Conservation (phyloP, 2,888 invertebrate genomes). For the Xanthorhoe spadicearia region DNA sequence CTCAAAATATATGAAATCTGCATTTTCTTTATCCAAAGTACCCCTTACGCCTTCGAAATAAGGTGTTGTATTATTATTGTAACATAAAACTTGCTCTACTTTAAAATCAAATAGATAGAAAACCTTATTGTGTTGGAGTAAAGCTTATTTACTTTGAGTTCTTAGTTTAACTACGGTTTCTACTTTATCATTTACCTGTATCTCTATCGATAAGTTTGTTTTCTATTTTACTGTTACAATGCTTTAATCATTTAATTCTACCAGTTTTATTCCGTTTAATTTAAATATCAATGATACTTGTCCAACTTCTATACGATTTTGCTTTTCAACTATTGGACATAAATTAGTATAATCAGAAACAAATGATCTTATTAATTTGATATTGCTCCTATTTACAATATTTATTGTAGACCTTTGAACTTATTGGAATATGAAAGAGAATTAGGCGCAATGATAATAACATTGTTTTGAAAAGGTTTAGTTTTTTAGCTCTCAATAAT, state of each 20-base stretch:
- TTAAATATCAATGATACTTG: constrained; percentile 32
- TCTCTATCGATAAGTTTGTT: constrained; percentile 37
- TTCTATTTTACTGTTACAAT: constrained; percentile 33
- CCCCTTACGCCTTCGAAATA: constrained; percentile 25
- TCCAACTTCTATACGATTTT: constrained; percentile 9
- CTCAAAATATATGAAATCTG: constrained; percentile 27
- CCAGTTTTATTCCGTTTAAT: constrained; percentile 33
- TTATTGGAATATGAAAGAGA: too few relatives aligned
- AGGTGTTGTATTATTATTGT: constrained; percentile 23
- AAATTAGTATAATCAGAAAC: not conserved
- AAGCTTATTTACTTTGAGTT: constrained; percentile 4
- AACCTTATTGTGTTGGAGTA: constrained; percentile 20
- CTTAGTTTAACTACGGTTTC: constrained; percentile 22
- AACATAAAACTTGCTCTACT: constrained; percentile 23
- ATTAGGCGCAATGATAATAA: too few relatives aligned
- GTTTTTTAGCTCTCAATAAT: too few relatives aligned
- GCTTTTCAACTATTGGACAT: constrained; percentile 13
- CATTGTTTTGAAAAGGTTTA: too few relatives aligned
- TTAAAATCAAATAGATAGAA: constrained; percentile 14
- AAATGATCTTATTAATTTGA: not conserved
- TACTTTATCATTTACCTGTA: constrained; percentile 37
- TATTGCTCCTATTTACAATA: too few relatives aligned
- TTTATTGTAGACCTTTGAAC: too few relatives aligned
- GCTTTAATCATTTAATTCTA: constrained; percentile 38
- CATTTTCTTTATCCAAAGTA: constrained; percentile 23